These are phyloP conservation scores for Calephelis nemesis DNA, from an alignment of 1,140 invertebrate genomes.

Conservation along the genomic window DNA sequence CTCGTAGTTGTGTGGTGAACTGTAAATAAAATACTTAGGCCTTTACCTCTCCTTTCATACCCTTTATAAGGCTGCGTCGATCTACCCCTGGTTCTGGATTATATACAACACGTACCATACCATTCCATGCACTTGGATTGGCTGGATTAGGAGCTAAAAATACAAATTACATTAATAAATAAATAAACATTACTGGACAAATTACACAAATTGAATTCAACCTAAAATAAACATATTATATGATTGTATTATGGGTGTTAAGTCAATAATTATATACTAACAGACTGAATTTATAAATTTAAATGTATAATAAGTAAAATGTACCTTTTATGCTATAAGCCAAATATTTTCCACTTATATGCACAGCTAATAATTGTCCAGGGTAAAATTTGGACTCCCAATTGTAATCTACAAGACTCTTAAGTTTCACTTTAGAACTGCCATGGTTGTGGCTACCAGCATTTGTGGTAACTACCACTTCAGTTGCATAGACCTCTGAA, in stretches of 20 bases:
- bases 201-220: no score
- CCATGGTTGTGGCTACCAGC: conserved; percentile 85
- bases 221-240: no score
- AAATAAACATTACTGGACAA: background rate
- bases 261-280: no score
- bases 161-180: conserved; percentile 19
- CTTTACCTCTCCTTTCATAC: conserved; percentile 84
- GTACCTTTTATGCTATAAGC: conserved; percentile 95
- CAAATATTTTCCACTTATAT: conserved; percentile 90
- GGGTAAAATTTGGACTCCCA: conserved; percentile 94
- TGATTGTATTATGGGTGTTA: no score
- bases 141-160: conserved; percentile 57
- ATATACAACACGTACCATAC: conserved; percentile 90
- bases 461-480: conserved; percentile 86
- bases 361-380: conserved; percentile 93
- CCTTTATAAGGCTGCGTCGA: conserved; percentile 90
- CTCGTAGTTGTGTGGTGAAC: no score
- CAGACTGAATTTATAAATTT: background rate
- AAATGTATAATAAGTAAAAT: background rate
- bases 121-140: conserved; percentile 83
- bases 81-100: conserved; percentile 83
- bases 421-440: conserved; percentile 93
- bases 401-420: conserved; percentile 94
- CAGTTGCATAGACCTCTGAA: conserved; percentile 82
- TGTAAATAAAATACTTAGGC: no score